Conservation (phyloP, 30 jellyfish, hydroid and myxozoan species). For the Hydractinia symbiolongicarpus region DNA sequence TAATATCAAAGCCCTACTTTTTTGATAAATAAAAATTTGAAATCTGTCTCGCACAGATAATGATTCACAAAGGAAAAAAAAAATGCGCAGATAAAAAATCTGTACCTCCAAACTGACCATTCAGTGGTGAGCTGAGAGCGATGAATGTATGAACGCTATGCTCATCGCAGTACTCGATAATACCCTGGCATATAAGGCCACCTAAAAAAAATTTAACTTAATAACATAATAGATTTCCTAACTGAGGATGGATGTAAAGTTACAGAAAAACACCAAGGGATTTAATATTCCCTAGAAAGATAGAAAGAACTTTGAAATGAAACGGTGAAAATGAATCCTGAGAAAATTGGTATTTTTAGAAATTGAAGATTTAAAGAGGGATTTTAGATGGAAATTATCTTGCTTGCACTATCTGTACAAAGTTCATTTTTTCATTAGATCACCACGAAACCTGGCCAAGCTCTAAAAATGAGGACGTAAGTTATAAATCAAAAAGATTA, state of each 20-base stretch:
- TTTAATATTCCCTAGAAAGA: background rate
- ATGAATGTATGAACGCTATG: slow-evolving; percentile 76
- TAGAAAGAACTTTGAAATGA: background rate
- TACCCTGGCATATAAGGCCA: slow-evolving; percentile 87
- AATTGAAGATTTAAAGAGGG: too few relatives aligned
- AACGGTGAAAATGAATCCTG: too few relatives aligned
- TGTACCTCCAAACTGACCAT: slow-evolving; percentile 93
- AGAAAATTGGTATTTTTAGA: too few relatives aligned
- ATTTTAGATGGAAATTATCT: too few relatives aligned
- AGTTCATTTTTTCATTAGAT: too few relatives aligned
- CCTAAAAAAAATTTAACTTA: slow-evolving; percentile 43
- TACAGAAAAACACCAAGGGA: background rate
- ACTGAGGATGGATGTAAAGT: background rate
- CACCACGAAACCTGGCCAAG: too few relatives aligned
- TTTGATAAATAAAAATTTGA: background rate
- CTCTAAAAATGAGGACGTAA: too few relatives aligned
- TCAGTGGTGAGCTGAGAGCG: slow-evolving; percentile 77
- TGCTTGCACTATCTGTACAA: too few relatives aligned
- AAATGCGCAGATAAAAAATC: background rate
- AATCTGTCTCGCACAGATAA: background rate
- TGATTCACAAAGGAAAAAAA: background rate
- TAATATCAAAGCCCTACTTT: background rate
- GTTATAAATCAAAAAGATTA: too few relatives aligned
- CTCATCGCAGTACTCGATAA: slow-evolving; percentile 48
- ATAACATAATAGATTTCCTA: background rate